These are phyloP conservation scores for Arnoldichthys spilopterus DNA, from an alignment of 2,797 vertebrate genomes.

Conservation along the genomic window DNA sequence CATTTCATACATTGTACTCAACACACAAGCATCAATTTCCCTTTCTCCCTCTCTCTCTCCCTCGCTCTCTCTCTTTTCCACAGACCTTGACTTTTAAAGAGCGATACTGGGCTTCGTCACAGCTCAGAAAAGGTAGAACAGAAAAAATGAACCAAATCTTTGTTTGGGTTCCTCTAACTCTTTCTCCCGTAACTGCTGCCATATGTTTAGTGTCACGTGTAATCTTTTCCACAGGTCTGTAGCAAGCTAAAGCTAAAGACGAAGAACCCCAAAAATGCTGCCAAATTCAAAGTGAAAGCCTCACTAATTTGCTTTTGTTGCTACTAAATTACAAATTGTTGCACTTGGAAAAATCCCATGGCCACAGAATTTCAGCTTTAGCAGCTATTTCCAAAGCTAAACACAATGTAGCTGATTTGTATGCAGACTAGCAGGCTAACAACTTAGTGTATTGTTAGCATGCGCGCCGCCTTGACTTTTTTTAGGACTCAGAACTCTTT, in stretches of 20 bases:
- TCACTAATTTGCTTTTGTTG: constrained; percentile 25
- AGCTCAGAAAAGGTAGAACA: constrained; percentile 56
- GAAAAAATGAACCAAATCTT: constrained; percentile 58
- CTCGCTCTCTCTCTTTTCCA: constrained; percentile 28
- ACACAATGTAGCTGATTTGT: neutral
- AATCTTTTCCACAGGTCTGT: constrained; percentile 59
- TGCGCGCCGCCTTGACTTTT: constrained; percentile 33
- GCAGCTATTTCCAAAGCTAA: neutral
- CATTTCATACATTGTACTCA: constrained; percentile 17
- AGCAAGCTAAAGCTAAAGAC: constrained; percentile 46
- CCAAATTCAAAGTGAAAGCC: constrained; percentile 11
- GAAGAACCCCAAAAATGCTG: constrained; percentile 32
- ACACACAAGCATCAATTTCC: neutral
- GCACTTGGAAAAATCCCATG: neutral
- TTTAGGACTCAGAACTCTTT: constrained; percentile 71
- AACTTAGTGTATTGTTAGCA: neutral
- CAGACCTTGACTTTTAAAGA: constrained; percentile 56
- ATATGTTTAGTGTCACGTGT: constrained; percentile 68
- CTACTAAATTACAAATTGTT: constrained; percentile 20
- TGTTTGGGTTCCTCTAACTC: constrained; percentile 61
- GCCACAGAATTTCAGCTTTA: neutral
- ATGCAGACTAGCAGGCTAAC: neutral
- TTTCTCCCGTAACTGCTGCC: constrained; percentile 66
- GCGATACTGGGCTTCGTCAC: constrained; percentile 64
- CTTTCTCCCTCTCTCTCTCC: neutral